These are phyloP conservation scores for Ophion costatus DNA, from an alignment of 2,888 invertebrate genomes.

Conservation along the genomic window DNA sequence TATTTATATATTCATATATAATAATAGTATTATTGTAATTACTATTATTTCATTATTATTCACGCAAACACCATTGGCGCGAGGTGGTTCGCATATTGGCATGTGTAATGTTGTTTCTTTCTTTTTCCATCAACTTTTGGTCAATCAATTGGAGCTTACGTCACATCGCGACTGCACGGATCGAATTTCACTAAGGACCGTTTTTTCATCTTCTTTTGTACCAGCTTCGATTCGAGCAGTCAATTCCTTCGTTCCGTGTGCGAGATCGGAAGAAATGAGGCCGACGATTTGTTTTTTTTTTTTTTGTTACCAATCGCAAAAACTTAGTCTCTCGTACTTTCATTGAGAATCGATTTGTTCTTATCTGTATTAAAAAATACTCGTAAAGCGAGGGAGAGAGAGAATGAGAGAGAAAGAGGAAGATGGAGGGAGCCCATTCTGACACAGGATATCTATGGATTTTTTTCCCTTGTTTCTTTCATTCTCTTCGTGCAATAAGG, in stretches of 20 bases:
- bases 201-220: constrained; percentile 49
- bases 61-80: constrained; percentile 75
- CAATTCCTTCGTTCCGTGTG: constrained; percentile 63
- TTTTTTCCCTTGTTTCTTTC: constrained; percentile 4
- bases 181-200: constrained; percentile 59
- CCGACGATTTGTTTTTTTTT: neutral
- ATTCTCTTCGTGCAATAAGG: neutral
- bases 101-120: constrained; percentile 31
- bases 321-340: constrained; percentile 54
- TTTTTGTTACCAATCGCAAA: constrained; percentile 10
- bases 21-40: constrained; percentile 68
- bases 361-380: constrained; percentile 54
- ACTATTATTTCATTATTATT: constrained; percentile 28
- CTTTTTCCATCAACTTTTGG: constrained; percentile 60
- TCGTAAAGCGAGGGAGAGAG: constrained; percentile 18
- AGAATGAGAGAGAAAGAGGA: neutral
- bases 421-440: constrained; percentile 31
- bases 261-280: constrained; percentile 11
- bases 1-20: constrained; percentile 47
- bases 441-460: constrained; percentile 43
- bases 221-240: constrained; percentile 68
- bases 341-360: constrained; percentile 55
- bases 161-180: constrained; percentile 52
- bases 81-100: constrained; percentile 71
- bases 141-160: constrained; percentile 64